Evolutionary conservation across 2,888 invertebrate genomes (phyloP), one percentile per base, ranked within the genome.

Genomic region (Hypomecis punctinalis): DNA sequence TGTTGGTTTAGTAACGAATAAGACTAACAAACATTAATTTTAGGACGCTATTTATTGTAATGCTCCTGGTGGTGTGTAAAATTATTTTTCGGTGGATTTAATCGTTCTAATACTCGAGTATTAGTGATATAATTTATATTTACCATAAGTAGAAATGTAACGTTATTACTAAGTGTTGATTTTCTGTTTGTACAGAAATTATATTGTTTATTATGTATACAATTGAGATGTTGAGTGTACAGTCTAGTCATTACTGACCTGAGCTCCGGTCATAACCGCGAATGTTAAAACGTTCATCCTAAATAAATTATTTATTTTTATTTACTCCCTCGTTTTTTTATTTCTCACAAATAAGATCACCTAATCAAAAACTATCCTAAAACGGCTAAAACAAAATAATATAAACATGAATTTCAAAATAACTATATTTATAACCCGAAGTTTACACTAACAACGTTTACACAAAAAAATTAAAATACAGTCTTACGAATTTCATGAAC

Each of bases 41-140:
- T 85, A 89, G 85, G 85, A 86, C 75, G 83, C 86, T 84, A 86
- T 79, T 71, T 82, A 78, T 85, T 79, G 75, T 87, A 85, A 87
- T 82, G 80, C 85, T 88, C 88, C 85, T 80, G 81, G 85, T 85
- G 84, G 89, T 86, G 90, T 90, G 88, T 88, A 84, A 86, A 86
- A 86, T 84, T 88, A 87, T 88, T 89, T 90, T 91, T 91, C 86
- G 88, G 86, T 91, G 91, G 79, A 89, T 91, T 89, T 88, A 88
- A 85, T 88, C 80, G 82, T 85, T 93, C 91, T 91, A 92, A 92
- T 93, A 91, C 92, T 92, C 92, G 92, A 92, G 92, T 93, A 93
- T 93, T 93, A 92, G 93, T 83, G 73, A 84, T 87, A 86, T 88
- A 87, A 89, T 89, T 87, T 89, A 89, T 90, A 85, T 88, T 88